Conservation (phyloP, 2,797 vertebrate genomes). For the Ciconia nigra region DNA sequence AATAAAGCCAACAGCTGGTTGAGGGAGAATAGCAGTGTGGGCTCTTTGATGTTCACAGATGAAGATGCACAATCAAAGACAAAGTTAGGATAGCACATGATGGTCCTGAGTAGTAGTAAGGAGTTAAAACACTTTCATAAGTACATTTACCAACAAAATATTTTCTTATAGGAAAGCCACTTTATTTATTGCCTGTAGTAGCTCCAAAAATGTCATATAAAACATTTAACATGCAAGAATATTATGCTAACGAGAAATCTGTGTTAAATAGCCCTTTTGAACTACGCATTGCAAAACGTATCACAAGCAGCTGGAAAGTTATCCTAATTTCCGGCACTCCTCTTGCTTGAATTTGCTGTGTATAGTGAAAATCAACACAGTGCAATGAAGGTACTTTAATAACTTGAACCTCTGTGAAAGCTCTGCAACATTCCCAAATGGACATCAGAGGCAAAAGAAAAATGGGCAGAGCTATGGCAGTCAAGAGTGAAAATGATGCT, state of each 20-base stretch:
- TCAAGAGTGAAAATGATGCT: neutral
- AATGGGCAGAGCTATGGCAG: neutral
- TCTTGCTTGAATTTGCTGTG: neutral
- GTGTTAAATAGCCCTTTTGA: neutral
- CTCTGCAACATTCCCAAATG: neutral
- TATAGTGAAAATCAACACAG: neutral
- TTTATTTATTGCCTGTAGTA: neutral
- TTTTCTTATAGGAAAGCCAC: neutral
- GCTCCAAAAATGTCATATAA: neutral
- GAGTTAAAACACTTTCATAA: neutral
- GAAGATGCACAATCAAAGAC: neutral
- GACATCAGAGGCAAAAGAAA: neutral
- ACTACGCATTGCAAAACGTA: neutral
- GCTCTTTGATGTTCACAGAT: neutral
- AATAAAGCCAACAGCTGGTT: neutral
- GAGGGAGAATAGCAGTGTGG: neutral
- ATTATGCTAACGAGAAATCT: neutral
- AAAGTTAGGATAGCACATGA: neutral
- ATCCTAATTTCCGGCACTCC: neutral
- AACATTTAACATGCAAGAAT: neutral
- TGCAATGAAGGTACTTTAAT: neutral
- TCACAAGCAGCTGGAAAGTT: neutral
- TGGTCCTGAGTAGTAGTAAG: neutral
- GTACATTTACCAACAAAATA: neutral
- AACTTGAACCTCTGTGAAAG: neutral